Conservation (phyloP, 2,888 invertebrate genomes). For the Scaptomyza parva region DNA sequence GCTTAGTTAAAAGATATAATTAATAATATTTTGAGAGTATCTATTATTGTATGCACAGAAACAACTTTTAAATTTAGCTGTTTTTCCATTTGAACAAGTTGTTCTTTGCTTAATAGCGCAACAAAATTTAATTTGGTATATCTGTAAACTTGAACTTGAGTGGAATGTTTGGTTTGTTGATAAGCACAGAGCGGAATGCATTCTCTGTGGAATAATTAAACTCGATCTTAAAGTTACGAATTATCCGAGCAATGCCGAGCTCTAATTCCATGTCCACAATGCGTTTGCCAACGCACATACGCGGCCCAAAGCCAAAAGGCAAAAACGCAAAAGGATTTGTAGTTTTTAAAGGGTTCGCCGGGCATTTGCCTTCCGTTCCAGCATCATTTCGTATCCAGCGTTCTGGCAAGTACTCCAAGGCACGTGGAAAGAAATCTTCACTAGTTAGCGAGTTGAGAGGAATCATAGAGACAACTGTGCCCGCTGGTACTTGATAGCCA, state of each 20-base stretch:
- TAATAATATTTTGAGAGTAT: too few species aligned
- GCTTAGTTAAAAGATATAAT: too few species aligned
- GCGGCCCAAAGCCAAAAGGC: slow-evolving; percentile 90
- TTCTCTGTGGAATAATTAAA: slow-evolving; percentile 79
- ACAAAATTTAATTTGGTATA: slow-evolving; percentile 44
- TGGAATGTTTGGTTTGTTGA: slow-evolving; percentile 83
- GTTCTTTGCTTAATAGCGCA: too few species aligned
- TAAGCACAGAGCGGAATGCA: slow-evolving; percentile 71
- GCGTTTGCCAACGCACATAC: slow-evolving; percentile 90
- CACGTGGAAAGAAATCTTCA: slow-evolving; percentile 86
- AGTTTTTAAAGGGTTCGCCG: slow-evolving; percentile 88
- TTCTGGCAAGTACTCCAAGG: slow-evolving; percentile 89
- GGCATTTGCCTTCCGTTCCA: slow-evolving; percentile 86
- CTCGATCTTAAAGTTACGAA: slow-evolving; percentile 79
- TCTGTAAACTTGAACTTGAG: slow-evolving; percentile 83
- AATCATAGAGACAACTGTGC: slow-evolving; percentile 89
- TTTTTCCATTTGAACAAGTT: too few species aligned
- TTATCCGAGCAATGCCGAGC: slow-evolving; percentile 85
- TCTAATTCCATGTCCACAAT: slow-evolving; percentile 91
- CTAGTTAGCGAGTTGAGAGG: slow-evolving; percentile 86
- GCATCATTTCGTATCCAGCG: slow-evolving; percentile 87
- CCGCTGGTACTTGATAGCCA: slow-evolving; percentile 88
- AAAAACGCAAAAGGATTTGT: slow-evolving; percentile 82
- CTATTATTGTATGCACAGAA: too few species aligned
- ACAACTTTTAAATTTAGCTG: too few species aligned